Evolutionary conservation across 2,797 vertebrate genomes (phyloP).

Genomic region (Phyllotis vaccarum): DNA sequence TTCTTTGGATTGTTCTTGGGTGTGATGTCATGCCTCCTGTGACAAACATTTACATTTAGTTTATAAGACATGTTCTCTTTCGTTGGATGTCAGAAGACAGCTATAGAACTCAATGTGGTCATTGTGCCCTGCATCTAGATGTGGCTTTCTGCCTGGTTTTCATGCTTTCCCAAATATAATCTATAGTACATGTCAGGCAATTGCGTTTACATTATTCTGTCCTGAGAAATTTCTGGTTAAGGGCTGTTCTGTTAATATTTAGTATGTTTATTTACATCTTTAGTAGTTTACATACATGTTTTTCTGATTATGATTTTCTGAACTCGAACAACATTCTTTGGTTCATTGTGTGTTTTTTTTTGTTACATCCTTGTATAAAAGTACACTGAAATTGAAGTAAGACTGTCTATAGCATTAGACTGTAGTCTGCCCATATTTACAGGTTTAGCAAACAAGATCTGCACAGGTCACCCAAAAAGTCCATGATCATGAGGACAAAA

Average conservation of each 20-base stretch:
- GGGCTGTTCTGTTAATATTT: neutral
- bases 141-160: neutral
- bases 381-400: neutral
- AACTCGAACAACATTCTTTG: neutral
- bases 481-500: neutral
- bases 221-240: neutral
- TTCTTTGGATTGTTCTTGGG: neutral
- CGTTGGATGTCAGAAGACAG: neutral
- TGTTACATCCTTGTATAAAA: neutral
- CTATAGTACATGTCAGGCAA: neutral
- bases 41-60: neutral
- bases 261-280: neutral
- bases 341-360: neutral
- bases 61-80: neutral
- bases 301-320: neutral
- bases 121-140: neutral
- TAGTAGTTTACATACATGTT: neutral
- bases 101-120: neutral
- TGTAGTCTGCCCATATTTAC: neutral
- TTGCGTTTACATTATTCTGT: neutral
- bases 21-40: neutral
- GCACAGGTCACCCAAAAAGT: neutral
- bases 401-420: neutral
- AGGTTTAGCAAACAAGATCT: neutral
- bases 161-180: neutral